phyloP scores from a whole-genome alignment of 35 echinoderm and acorn worm species.

The Ophioderma brevispina region DNA sequence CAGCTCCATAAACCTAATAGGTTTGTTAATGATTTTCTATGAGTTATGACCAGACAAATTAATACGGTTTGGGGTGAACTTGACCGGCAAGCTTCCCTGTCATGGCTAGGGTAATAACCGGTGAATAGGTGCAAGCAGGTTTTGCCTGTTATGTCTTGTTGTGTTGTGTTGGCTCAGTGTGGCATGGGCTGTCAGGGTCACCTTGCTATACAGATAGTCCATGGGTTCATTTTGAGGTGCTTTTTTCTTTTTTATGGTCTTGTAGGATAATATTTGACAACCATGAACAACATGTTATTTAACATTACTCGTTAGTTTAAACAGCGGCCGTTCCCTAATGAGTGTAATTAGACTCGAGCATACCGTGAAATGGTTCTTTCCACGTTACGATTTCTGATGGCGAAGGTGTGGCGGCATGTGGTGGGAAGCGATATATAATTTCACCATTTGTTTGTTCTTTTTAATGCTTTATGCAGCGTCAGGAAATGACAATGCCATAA shows the following conservation, averaged over 20 bases:
- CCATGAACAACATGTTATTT: no score
- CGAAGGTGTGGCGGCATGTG: neutral
- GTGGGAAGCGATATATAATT: neutral
- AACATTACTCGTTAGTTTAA: no score
- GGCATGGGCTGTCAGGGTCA: neutral
- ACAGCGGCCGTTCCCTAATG: no score
- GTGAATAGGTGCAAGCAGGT: neutral
- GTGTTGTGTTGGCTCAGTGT: neutral
- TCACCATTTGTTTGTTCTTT: neutral
- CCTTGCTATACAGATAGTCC: neutral
- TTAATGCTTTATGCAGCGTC: neutral
- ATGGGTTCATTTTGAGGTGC: no score
- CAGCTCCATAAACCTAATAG: neutral
- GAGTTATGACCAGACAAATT: neutral
- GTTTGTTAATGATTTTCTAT: constrained; percentile 2
- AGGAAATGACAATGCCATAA: neutral
- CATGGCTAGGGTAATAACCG: neutral
- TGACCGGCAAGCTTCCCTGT: neutral
- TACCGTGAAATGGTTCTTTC: no score
- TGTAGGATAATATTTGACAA: no score
- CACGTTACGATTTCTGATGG: no score
- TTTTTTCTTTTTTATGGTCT: no score
- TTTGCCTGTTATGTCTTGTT: neutral
- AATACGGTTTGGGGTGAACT: neutral
- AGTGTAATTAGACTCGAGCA: no score